A percentile compares a stretch with the other conserved stretches of the same genome.
These are phyloP conservation scores for Petrocephalus zakoni DNA, from an alignment of 2,113 vertebrate species.

Conservation along the genomic window DNA sequence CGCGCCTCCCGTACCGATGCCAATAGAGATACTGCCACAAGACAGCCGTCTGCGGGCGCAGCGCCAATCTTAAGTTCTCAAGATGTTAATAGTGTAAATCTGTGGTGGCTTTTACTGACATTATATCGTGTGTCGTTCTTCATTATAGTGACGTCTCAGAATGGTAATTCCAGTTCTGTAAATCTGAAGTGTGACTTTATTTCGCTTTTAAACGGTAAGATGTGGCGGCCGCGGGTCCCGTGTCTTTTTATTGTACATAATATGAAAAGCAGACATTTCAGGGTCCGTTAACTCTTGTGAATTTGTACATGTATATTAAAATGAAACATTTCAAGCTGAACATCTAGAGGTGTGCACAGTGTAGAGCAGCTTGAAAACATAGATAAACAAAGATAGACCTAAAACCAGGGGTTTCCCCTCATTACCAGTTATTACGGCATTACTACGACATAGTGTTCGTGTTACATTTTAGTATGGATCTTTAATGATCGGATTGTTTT, in stretches of 20 bases:
- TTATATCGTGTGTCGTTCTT: constrained; percentile 14
- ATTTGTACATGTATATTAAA: constrained; percentile 6
- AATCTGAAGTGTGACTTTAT: constrained; percentile 25
- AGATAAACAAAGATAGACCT: neutral
- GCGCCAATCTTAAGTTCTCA: neutral
- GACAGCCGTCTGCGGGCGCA: neutral
- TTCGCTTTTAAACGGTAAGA: constrained; percentile 23
- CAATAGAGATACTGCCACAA: neutral
- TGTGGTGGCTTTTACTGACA: constrained; percentile 10
- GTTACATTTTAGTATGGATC: constrained; percentile 4
- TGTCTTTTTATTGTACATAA: constrained; percentile 14
- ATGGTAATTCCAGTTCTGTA: constrained; percentile 21
- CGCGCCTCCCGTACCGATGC: neutral
- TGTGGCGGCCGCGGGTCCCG: neutral
- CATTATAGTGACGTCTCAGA: constrained; percentile 16
- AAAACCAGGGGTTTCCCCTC: neutral
- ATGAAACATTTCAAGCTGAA: neutral
- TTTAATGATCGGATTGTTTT: neutral
- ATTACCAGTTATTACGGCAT: neutral
- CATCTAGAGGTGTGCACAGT: neutral
- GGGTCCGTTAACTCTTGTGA: constrained; percentile 2
- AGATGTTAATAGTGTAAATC: constrained; percentile 23
- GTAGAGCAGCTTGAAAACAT: neutral
- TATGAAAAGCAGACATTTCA: constrained; percentile 15
- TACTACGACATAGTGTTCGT: neutral